Percentiles rank a stretch among this genome's conserved stretches.
Evolutionary conservation across 2,113 vertebrate species (phyloP).

Genomic region (Andinoacara biseriatus): DNA sequence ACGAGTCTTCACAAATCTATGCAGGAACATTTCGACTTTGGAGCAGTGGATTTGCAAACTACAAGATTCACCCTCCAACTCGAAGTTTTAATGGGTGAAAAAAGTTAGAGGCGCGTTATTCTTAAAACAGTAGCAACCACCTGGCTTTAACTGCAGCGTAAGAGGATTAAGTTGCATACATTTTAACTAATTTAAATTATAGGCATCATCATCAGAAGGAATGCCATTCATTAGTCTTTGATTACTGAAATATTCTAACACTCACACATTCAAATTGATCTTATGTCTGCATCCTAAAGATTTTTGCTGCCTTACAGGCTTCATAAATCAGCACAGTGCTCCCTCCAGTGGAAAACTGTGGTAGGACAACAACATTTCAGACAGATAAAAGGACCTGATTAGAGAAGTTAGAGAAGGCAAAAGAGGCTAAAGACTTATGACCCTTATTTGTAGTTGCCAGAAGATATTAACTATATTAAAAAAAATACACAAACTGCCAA

Average conservation of each 20-base stretch:
- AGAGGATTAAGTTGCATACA: not conserved
- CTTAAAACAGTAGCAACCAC: not conserved
- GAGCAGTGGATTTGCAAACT: not conserved
- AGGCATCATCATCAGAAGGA: not conserved
- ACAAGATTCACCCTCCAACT: not conserved
- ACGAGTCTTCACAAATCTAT: conserved; percentile 34
- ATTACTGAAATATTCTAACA: not conserved
- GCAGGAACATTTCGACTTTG: not conserved
- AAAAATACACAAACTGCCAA: not conserved
- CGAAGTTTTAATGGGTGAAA: not conserved
- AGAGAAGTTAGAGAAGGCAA: not conserved
- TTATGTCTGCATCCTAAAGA: not conserved
- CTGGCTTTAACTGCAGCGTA: not conserved
- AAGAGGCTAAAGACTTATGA: not conserved
- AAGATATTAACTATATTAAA: not conserved
- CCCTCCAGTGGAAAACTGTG: conserved; percentile 53
- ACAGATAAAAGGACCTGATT: not conserved
- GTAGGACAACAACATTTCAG: conserved; percentile 15
- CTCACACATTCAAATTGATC: not conserved
- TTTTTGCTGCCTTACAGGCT: not conserved
- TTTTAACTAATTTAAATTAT: not conserved
- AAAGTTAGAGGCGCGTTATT: not conserved
- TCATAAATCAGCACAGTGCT: conserved; percentile 14
- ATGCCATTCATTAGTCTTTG: not conserved
- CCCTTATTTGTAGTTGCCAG: not conserved